Conservation (phyloP, 1,140 invertebrate species). For the Trichogramma pretiosum region DNA sequence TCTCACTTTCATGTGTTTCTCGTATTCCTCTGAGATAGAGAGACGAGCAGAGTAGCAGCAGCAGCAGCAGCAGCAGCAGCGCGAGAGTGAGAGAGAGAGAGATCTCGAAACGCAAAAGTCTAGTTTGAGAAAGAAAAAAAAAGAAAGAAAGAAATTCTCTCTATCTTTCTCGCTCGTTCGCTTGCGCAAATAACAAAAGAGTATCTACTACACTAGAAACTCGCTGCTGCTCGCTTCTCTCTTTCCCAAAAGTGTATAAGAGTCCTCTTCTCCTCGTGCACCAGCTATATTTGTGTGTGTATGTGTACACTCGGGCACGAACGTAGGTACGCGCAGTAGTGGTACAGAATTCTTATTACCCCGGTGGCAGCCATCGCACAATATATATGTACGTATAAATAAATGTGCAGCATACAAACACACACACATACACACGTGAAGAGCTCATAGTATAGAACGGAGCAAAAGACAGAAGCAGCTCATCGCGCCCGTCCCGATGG, state of each 20-base stretch:
- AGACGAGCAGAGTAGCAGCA: no score
- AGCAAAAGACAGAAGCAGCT: no score
- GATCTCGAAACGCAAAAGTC: slow-evolving; percentile 32
- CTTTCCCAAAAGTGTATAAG: slow-evolving; percentile 37
- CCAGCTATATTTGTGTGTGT: background rate
- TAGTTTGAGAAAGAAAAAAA: slow-evolving; percentile 8
- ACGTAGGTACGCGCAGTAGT: background rate
- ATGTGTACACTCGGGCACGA: background rate
- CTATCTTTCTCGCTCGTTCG: no score
- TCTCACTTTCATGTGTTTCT: no score
- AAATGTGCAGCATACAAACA: slow-evolving; percentile 12
- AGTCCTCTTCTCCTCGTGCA: slow-evolving; percentile 30
- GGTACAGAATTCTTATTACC: slow-evolving; percentile 20
- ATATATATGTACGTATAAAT: slow-evolving; percentile 21
- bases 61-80: no score
- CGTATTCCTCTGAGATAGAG: no score
- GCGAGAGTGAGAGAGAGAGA: no score
- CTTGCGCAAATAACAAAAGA: slow-evolving; percentile 38
- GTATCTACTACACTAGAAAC: slow-evolving; percentile 25
- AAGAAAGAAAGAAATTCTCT: background rate
- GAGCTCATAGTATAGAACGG: slow-evolving; percentile 17
- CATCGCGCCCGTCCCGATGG: slow-evolving; percentile 44
- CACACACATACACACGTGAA: slow-evolving; percentile 12
- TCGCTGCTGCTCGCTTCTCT: slow-evolving; percentile 17
- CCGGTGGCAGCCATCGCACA: no score